Evolutionary conservation across 2,797 vertebrate species (phyloP), one percentile per base, ranked within the genome.

Genomic region (Cygnus olor): DNA sequence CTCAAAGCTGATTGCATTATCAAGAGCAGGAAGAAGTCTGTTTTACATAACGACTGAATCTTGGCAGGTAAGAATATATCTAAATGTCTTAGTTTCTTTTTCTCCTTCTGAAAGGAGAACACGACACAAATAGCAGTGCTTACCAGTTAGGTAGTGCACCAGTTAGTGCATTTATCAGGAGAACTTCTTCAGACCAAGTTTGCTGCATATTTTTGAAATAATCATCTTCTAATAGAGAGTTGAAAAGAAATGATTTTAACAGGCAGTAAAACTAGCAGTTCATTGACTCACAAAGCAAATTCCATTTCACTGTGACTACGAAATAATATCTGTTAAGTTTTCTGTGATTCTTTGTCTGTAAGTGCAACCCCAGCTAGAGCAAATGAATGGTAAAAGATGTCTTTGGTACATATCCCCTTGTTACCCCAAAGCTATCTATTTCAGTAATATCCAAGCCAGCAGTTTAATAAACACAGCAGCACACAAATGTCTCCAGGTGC

Each of bases 381-480:
- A 95, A 95, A 85, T 8, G 7, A 74, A 38, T 51, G 54, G 20
- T 54, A 90, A 94, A 94, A 90, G 73, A 42, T 28, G 28, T n/a
- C 53, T 80, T 70, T 82, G 28, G 20, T 40, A 51, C 24, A 40
- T 44, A 89, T 27, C 8, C 10, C 53, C 38, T 32, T 47, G 13
- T n/a, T 76, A 82, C 17, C 68, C 45, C 49, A 92, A 87, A 94
- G 45, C 57, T 74, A 80, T 30, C 24, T 60, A 68, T 71, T 77
- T 82, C 78, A 89, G 44, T 54, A 85, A 47, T 74, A 89, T 58
- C 57, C 82, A 74, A 49, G 64, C 61, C 69, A 90, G n/a, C n/a
- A 81, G 53, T 87, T 92, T 80, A 80, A 69, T 77, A 94, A 91
- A 93, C 44, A 83, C 49, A 78, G 89, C n/a, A 92, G 38, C 47